phyloP scores from a whole-genome alignment of 2,797 vertebrate species.

The Galagoides demidoff region DNA sequence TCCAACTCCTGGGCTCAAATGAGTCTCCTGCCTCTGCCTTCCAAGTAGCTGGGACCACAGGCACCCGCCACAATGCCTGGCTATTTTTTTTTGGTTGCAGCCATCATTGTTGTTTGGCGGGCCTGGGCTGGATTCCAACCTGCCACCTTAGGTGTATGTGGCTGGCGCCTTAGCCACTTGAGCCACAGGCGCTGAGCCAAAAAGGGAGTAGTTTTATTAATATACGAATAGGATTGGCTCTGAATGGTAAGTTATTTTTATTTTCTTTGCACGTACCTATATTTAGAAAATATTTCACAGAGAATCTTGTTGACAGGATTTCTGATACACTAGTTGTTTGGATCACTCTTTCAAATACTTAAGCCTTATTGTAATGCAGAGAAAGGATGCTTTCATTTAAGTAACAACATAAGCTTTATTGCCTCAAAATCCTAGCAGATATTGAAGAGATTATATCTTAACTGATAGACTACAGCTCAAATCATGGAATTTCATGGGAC shows the following conservation, averaged over 20 bases:
- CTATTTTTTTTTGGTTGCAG: too few relatives aligned
- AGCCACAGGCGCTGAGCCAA: too few relatives aligned
- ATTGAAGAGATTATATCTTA: constrained; percentile 17
- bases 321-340: not conserved
- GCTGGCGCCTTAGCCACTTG: too few relatives aligned
- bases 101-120: too few relatives aligned
- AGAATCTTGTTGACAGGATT: constrained; percentile 17
- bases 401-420: constrained; percentile 34
- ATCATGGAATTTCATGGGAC: not conserved
- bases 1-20: too few relatives aligned
- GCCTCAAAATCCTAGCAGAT: not conserved
- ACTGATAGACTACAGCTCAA: not conserved
- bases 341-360: constrained; percentile 1
- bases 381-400: constrained; percentile 1
- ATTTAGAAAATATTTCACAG: constrained; percentile 47
- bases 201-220: not conserved
- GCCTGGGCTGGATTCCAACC: too few relatives aligned
- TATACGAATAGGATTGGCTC: not conserved
- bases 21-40: too few relatives aligned
- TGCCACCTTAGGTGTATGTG: too few relatives aligned
- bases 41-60: too few relatives aligned
- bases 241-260: constrained; percentile 26
- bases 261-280: constrained; percentile 13
- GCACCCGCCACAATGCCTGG: too few relatives aligned
- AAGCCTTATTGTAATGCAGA: not conserved